phyloP scores from a whole-genome alignment of 1,140 invertebrate species.

The Cheumatopsyche charites region DNA sequence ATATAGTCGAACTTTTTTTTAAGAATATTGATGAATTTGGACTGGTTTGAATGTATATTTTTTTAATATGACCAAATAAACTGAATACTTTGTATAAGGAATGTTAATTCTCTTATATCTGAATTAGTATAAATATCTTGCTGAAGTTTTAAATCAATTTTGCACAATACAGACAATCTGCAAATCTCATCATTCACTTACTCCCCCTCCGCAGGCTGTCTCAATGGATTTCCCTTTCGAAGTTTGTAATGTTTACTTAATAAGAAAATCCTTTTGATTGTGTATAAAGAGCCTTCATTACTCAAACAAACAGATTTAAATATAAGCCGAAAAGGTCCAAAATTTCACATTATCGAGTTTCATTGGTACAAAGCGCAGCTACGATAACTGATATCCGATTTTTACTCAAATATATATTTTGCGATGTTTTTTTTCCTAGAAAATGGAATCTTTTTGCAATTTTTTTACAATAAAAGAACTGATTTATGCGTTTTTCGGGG shows the following conservation, averaged over 20 bases:
- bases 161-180: not conserved
- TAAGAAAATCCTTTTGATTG: slow-evolving; percentile 20
- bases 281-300: slow-evolving; percentile 12
- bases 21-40: too few species aligned
- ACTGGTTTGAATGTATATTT: too few species aligned
- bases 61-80: too few species aligned
- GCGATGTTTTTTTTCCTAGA: not conserved
- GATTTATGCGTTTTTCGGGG: slow-evolving; percentile 8
- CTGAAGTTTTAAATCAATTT: slow-evolving; percentile 14
- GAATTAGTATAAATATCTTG: not conserved
- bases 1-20: too few species aligned
- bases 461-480: slow-evolving; percentile 26
- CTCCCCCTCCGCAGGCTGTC: not conserved
- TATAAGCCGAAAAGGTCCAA: slow-evolving; percentile 9
- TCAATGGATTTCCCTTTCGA: slow-evolving; percentile 11
- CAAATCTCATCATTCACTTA: slow-evolving; percentile 14
- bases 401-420: not conserved
- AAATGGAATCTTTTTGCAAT: not conserved
- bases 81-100: too few species aligned
- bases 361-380: not conserved
- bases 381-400: not conserved
- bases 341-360: not conserved
- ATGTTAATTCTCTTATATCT: too few species aligned
- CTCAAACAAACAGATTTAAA: slow-evolving; percentile 17
- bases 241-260: slow-evolving; percentile 20